Conservation (phyloP, 2,888 invertebrate genomes). For the Athalia circularis region DNA sequence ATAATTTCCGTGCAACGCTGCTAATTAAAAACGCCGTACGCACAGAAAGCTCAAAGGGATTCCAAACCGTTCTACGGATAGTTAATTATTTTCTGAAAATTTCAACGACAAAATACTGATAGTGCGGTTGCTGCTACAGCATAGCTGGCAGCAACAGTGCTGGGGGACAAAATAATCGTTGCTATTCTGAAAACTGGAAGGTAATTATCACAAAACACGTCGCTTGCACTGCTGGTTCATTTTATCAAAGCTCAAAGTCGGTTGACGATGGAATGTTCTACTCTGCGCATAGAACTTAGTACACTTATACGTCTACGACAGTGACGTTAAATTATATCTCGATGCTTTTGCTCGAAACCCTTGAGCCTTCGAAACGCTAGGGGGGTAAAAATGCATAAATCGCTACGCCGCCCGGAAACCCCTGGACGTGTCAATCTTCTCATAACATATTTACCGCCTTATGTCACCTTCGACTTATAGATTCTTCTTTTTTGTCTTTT, state of each 20-base stretch:
- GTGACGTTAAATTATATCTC: background rate
- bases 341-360: slow-evolving; percentile 3
- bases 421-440: slow-evolving; percentile 15
- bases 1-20: no score
- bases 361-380: background rate
- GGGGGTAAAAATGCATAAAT: slow-evolving; percentile 1
- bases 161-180: no score
- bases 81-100: no score
- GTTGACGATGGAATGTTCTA: background rate
- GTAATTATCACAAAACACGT: slow-evolving; percentile 17
- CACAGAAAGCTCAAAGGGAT: no score
- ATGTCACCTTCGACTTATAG: background rate
- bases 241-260: slow-evolving; percentile 22
- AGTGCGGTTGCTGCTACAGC: no score
- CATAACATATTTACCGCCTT: background rate
- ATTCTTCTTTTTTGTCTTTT: background rate
- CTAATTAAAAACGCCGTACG: no score
- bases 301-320: background rate
- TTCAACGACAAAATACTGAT: no score
- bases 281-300: background rate
- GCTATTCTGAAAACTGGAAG: no score
- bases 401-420: background rate
- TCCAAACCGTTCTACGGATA: no score
- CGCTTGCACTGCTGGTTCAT: slow-evolving; percentile 10
- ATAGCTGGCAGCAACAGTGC: no score